These are phyloP conservation scores for Piprites chloris DNA, from an alignment of 2,113 vertebrate species.

Conservation along the genomic window DNA sequence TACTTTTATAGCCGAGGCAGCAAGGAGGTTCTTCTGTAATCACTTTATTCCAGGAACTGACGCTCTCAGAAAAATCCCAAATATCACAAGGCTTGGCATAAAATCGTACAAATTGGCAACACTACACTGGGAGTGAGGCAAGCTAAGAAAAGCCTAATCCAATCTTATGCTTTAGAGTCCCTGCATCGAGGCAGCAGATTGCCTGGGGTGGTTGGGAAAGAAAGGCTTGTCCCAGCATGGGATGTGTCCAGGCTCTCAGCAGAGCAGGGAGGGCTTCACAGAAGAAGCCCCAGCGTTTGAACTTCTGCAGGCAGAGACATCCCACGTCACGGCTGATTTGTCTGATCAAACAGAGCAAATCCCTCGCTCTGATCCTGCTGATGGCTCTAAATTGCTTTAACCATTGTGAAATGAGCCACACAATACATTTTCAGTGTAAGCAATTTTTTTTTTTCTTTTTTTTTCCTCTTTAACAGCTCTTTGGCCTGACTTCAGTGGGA, in stretches of 20 bases:
- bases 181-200: background rate
- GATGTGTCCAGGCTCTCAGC: background rate
- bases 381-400: constrained; percentile 37
- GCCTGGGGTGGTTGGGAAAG: background rate
- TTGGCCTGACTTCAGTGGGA: background rate
- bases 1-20: background rate
- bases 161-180: background rate
- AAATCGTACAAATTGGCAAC: constrained; percentile 28
- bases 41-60: constrained; percentile 31
- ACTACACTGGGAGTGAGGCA: background rate
- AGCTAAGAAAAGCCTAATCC: constrained; percentile 36
- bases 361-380: constrained; percentile 11
- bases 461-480: background rate
- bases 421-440: background rate
- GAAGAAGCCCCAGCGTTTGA: background rate
- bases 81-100: constrained; percentile 29
- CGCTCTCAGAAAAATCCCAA: constrained; percentile 7
- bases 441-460: background rate
- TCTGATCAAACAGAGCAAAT: constrained; percentile 49
- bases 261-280: background rate
- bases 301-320: background rate
- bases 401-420: constrained; percentile 36
- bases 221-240: background rate
- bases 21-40: background rate
- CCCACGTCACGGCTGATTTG: background rate